Base-by-base conservation (phyloP, 92 coral and sea anemone species). In the Diadumene lineata region DNA sequence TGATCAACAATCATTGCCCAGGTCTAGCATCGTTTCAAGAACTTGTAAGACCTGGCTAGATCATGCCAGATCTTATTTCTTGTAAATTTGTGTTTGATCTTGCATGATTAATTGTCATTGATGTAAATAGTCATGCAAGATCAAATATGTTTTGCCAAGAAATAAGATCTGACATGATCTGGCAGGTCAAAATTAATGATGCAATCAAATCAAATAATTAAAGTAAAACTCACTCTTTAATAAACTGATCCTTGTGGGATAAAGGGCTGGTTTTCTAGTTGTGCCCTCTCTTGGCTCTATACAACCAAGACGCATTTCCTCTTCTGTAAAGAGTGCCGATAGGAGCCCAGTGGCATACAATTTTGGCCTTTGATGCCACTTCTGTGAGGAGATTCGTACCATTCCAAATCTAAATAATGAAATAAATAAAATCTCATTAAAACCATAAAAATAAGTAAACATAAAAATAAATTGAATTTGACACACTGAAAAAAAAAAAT, bases 291-390 rank as follows among this genome's bases (percentile, higher is more conserved):
- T 66, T 13, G 90, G 86, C 66, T 85, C 90, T 2, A 80, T 82
- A 44, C 78, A 65, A 32, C 86, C 90, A 23, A 31, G 56, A 30
- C 90, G 75, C 82, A 81, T 81, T 62, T 86, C 90, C 17, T 86
- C 79, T 29, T 86, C 79, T 0, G 83, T 70, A 76, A 86, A 86
- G n/a, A 80, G 74, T 34, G 72, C 82, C 23, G 78, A 73, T 17
- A 85, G 69, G 25, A 85, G 70, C 43, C 75, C 34, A 26, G 86
- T 75, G 38, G 90, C 86, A 76, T 81, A 86, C 30, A 81, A 64
- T 26, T 60, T 76, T 18, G 79, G 86, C 63, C 76, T 86, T 66
- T 85, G n/a, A n/a, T 32, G 48, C 58, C 56, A 86, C 66, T n/a
- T 81, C 86, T 28, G 11, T 19, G 21, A 86, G 70, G n/a, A 86